Percentiles rank a stretch among this genome's conserved stretches.
Conservation (phyloP, 2,113 vertebrate species). For the Melanerpes formicivorus region DNA sequence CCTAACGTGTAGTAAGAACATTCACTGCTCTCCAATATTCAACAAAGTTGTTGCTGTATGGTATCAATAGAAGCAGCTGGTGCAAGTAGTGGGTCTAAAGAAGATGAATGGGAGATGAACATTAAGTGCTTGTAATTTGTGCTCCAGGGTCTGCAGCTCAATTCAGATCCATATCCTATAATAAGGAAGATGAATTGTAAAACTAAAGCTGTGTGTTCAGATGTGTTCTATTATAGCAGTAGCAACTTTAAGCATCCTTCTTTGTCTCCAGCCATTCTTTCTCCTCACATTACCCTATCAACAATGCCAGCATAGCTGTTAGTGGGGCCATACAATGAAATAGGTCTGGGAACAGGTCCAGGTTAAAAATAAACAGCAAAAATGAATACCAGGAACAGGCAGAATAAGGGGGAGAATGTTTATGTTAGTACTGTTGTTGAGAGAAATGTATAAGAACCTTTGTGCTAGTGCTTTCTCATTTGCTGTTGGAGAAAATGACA, state of each 20-base stretch:
- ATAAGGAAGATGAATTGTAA: conserved; percentile 19
- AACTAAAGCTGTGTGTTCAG: conserved; percentile 37
- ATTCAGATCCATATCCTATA: not conserved
- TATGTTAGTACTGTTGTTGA: not conserved
- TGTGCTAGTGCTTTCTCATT: not conserved
- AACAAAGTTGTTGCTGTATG: conserved; percentile 12
- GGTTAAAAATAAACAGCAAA: conserved; percentile 63
- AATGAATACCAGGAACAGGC: conserved; percentile 36
- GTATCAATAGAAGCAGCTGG: conserved; percentile 42
- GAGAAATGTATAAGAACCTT: conserved; percentile 10
- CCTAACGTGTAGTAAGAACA: conserved; percentile 1
- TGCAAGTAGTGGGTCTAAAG: conserved; percentile 12
- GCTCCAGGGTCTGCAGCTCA: conserved; percentile 20
- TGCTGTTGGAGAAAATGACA: not conserved
- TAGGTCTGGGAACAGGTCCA: conserved; percentile 38
- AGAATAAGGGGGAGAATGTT: conserved; percentile 21
- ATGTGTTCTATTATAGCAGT: not conserved
- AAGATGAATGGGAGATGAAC: not conserved
- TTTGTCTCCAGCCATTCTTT: conserved; percentile 34
- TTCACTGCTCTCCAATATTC: conserved; percentile 10
- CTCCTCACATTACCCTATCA: conserved; percentile 1
- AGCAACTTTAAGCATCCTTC: conserved; percentile 18
- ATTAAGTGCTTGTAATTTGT: not conserved
- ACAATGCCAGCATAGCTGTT: conserved; percentile 26
- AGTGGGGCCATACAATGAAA: conserved; percentile 32